A percentile compares a stretch with the other conserved stretches of the same genome.
Conservation (phyloP, 1,140 invertebrate species). For the Nephotettix cincticeps region DNA sequence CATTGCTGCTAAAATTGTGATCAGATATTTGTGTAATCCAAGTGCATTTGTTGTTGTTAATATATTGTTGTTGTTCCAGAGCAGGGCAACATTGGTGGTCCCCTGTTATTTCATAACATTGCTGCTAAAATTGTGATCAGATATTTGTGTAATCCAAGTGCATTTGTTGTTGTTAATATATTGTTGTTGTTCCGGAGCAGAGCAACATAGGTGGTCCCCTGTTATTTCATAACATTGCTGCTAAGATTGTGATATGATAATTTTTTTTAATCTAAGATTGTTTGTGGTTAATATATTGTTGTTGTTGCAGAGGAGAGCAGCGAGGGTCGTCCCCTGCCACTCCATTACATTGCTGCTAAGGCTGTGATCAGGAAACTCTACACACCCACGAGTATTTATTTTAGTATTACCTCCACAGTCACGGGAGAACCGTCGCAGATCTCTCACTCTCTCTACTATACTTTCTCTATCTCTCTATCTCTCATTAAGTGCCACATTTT, state of each 20-base stretch:
- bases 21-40: no score
- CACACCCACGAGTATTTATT: constrained; percentile 72
- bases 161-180: no score
- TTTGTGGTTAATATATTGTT: background rate
- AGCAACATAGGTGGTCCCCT: no score
- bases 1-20: no score
- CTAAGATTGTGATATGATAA: background rate
- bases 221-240: background rate
- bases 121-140: no score
- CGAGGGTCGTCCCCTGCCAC: background rate
- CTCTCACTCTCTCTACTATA: constrained; percentile 26
- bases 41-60: no score
- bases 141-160: no score
- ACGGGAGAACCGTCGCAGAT: background rate
- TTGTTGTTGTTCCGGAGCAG: no score
- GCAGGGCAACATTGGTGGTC: no score
- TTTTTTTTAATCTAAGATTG: no score
- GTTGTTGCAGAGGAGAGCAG: constrained; percentile 25
- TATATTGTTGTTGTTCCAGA: no score
- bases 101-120: no score
- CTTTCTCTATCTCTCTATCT: constrained; percentile 37
- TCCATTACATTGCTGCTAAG: constrained; percentile 29
- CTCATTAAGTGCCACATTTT: constrained; percentile 42
- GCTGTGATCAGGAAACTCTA: constrained; percentile 82
- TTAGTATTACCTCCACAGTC: constrained; percentile 28